phyloP scores from a whole-genome alignment of 2,888 invertebrate genomes.

The Campopleginae sp. region DNA sequence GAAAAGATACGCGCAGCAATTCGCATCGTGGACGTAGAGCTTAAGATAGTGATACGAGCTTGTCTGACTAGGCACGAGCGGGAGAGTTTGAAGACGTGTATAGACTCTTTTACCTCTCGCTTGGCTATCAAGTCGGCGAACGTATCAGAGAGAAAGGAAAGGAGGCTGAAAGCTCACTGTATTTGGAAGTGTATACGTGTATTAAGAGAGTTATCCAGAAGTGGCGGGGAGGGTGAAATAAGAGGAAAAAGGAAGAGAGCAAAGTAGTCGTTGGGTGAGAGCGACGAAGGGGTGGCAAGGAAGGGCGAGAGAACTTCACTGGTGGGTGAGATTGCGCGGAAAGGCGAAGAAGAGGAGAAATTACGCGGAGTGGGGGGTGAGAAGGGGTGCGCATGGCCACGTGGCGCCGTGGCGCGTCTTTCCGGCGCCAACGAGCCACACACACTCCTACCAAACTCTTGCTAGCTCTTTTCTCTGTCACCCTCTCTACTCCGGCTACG shows the following conservation, averaged over 20 bases:
- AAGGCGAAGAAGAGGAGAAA: constrained; percentile 48
- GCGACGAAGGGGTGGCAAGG: constrained; percentile 57
- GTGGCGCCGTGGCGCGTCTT: constrained; percentile 84
- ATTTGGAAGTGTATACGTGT: constrained; percentile 31
- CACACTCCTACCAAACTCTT: constrained; percentile 68
- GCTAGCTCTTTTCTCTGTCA: constrained; percentile 52
- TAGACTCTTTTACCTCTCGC: constrained; percentile 37
- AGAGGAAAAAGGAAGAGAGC: constrained; percentile 59
- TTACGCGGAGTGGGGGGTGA: constrained; percentile 54
- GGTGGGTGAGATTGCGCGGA: constrained; percentile 67
- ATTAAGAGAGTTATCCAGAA: constrained; percentile 54
- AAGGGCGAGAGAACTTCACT: constrained; percentile 63
- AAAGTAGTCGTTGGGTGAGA: constrained; percentile 57
- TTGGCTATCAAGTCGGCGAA: background rate
- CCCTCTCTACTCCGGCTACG: constrained; percentile 20
- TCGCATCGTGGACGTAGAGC: constrained; percentile 49
- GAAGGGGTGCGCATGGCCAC: constrained; percentile 79
- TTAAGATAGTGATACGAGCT: constrained; percentile 52
- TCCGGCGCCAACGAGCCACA: constrained; percentile 82
- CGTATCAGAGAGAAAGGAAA: constrained; percentile 51
- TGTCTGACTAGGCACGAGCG: constrained; percentile 18
- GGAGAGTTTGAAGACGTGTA: constrained; percentile 46
- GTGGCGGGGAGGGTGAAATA: constrained; percentile 61
- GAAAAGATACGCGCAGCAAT: constrained; percentile 63
- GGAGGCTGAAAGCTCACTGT: constrained; percentile 13